A percentile compares a stretch with the other conserved stretches of the same genome.
Evolutionary conservation across 64 coral and sea anemone genomes (phyloP).

Genomic region (Hydrozoanthus tunicans): DNA sequence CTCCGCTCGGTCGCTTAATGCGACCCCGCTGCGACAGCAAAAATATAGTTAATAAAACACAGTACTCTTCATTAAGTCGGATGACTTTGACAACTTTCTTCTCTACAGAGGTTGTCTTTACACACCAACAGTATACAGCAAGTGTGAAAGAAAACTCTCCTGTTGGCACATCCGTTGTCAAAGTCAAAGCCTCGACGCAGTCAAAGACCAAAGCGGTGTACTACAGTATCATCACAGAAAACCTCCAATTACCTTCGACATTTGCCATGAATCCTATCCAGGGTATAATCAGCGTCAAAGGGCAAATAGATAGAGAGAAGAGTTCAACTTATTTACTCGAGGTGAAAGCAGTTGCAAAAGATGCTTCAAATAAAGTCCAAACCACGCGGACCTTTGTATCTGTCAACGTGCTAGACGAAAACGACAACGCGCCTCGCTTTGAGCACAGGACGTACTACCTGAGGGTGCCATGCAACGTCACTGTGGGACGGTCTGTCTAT

Average conservation of each 20-base stretch:
- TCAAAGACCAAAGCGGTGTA: slow-evolving; percentile 33
- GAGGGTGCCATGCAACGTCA: slow-evolving; percentile 76
- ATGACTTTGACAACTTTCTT: not conserved
- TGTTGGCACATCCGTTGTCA: slow-evolving; percentile 60
- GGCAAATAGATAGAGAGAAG: slow-evolving; percentile 55
- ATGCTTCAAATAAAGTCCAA: slow-evolving; percentile 32
- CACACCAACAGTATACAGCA: slow-evolving; percentile 49
- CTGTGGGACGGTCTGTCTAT: slow-evolving; percentile 67
- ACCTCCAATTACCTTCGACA: slow-evolving; percentile 60
- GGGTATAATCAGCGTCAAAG: slow-evolving; percentile 71
- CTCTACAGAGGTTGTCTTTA: slow-evolving; percentile 68
- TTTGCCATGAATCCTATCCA: slow-evolving; percentile 70
- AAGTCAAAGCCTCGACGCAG: slow-evolving; percentile 68
- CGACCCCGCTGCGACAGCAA: too few species aligned
- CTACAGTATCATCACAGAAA: slow-evolving; percentile 78
- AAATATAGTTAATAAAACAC: not conserved
- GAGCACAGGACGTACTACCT: slow-evolving; percentile 56
- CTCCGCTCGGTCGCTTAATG: too few species aligned
- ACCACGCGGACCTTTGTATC: slow-evolving; percentile 62
- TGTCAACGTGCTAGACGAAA: slow-evolving; percentile 69
- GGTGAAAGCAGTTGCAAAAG: slow-evolving; percentile 63
- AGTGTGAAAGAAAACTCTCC: slow-evolving; percentile 57
- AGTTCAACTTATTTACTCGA: slow-evolving; percentile 67
- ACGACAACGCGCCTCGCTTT: slow-evolving; percentile 57
- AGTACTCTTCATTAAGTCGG: not conserved